A percentile compares a stretch with the other conserved stretches of the same genome.
These are phyloP conservation scores for Rotaria socialis DNA, from an alignment of 2,888 invertebrate genomes.

Conservation along the genomic window DNA sequence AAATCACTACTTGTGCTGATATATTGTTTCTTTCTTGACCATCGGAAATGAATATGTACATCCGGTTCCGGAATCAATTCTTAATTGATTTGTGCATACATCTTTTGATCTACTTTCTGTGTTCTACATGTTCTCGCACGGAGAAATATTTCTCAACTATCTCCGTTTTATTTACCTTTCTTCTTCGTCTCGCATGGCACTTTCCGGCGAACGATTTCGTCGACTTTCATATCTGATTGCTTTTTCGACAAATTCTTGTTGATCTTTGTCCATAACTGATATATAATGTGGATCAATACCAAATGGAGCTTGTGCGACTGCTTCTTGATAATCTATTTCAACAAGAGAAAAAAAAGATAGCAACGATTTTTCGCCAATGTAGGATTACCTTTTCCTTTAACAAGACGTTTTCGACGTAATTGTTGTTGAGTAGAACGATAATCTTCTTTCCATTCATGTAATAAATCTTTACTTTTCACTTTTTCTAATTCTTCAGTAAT, in stretches of 20 bases:
- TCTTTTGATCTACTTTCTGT: no score
- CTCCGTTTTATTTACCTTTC: not conserved
- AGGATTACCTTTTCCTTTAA: slow-evolving; percentile 11
- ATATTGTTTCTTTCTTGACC: no score
- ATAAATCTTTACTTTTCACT: not conserved
- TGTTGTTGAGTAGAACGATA: not conserved
- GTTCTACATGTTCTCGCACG: no score
- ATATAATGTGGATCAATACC: slow-evolving; percentile 53
- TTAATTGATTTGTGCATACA: no score
- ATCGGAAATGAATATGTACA: no score
- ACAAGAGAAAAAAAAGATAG: no score
- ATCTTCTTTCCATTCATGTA: slow-evolving; percentile 24
- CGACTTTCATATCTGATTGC: slow-evolving; percentile 18
- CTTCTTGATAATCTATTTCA: slow-evolving; percentile 52
- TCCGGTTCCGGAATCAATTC: no score
- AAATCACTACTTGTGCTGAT: no score
- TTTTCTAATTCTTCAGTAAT: slow-evolving; percentile 21
- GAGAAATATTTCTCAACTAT: no score
- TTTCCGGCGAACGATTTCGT: slow-evolving; percentile 9
- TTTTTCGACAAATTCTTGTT: slow-evolving; percentile 48
- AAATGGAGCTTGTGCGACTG: slow-evolving; percentile 55
- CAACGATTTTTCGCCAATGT: no score
- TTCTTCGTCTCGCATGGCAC: slow-evolving; percentile 1
- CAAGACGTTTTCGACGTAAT: slow-evolving; percentile 9
- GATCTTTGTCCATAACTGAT: slow-evolving; percentile 54